Conservation (phyloP, 1,140 invertebrate genomes). For the Dolichoris vasculosae region DNA sequence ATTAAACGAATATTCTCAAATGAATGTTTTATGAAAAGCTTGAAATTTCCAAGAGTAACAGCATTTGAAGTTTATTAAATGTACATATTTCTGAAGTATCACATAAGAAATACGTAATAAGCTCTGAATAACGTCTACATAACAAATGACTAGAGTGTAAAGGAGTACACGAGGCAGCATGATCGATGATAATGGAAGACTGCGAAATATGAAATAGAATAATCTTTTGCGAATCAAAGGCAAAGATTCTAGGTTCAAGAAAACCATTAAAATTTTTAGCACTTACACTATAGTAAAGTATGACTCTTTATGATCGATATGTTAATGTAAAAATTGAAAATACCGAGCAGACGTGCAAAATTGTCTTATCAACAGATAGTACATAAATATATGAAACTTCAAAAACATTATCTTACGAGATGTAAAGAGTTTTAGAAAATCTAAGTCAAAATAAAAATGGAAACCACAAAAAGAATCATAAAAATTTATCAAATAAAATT, state of each 20-base stretch:
- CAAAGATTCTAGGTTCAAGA: background rate
- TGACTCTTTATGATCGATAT: background rate
- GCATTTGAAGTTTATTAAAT: background rate
- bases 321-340: background rate
- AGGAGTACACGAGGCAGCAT: background rate
- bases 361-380: background rate
- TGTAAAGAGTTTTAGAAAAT: background rate
- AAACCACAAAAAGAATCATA: background rate
- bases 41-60: background rate
- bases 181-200: background rate
- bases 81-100: background rate
- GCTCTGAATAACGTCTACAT: background rate
- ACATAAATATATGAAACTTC: background rate
- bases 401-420: no score
- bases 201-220: background rate
- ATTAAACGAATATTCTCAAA: background rate
- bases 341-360: background rate
- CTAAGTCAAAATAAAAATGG: background rate
- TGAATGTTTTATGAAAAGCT: background rate
- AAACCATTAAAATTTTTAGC: background rate
- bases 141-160: background rate
- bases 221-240: background rate
- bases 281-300: background rate
- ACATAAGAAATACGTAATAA: background rate
- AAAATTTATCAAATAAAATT: background rate